Evolutionary conservation across 2,888 invertebrate genomes (phyloP), one percentile per base, ranked within the genome.

Genomic region (Mythimna vitellina): DNA sequence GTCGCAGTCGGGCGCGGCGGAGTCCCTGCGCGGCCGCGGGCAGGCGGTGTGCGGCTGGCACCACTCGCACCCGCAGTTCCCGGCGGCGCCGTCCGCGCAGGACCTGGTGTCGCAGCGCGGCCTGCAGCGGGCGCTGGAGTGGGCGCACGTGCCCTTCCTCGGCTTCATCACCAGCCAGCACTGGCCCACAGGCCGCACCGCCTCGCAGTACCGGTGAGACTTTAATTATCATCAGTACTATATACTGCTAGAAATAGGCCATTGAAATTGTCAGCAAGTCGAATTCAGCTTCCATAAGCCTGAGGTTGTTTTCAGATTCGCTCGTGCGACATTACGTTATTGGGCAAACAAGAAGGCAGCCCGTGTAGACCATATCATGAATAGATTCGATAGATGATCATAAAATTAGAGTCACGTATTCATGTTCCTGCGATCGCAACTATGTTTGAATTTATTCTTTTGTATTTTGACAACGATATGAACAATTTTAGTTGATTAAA

Each of bases 11-110:
- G 92, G 91, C 76, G 97, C 97, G 4, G 97, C 97, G 67, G 97
- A 97, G 82, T 88, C 87, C 46, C 96, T 98, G 38, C 92, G 93
- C 8, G 76, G 87, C 17, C 89, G 89, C 25, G 96, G 96, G 5
- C 89, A 93, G 83, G 89, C 93, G 29, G 96, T 97, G 69, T 95
- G 97, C 72, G 98, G 97, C 35, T 98, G 98, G 98, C 98, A 98
- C 93, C 98, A 98, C 95, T 98, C 98, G 42, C 98, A 98, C 95
- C 98, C 98, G 3, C 93, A 95, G 35, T 98, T 98, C 93, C 96
- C 97, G 6, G 96, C 97, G 0, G 96, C 97, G 88, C 98, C 98
- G 0, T 98, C 98, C 0, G 94, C 96, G 25, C 96, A 96, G 84
- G 98, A 98, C 93, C 95, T 98, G 78, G 95, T 96, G 86, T 97